Evolutionary conservation across 2,113 vertebrate genomes (phyloP).

Genomic region (Sturnus vulgaris): DNA sequence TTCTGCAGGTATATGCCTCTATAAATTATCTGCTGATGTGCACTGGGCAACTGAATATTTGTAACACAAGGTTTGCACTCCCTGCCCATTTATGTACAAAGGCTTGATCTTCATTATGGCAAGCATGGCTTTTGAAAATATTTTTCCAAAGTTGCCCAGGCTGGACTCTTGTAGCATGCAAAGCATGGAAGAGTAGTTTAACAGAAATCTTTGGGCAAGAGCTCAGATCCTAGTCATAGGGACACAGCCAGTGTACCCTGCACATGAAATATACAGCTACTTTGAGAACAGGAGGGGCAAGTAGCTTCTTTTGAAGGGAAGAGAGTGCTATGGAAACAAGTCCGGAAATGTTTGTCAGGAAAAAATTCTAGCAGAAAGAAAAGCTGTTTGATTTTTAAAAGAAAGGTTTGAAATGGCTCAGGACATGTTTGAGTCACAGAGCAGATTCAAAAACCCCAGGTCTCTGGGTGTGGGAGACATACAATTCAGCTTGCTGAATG

Average conservation of each 20-base stretch:
- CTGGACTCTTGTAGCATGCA: neutral
- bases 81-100: neutral
- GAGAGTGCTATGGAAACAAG: neutral
- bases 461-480: neutral
- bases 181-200: neutral
- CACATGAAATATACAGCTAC: neutral
- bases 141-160: neutral
- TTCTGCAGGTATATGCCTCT: neutral
- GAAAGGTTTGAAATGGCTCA: neutral
- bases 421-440: neutral
- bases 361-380: neutral
- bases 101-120: neutral
- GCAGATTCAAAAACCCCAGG: neutral
- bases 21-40: neutral
- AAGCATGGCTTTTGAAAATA: neutral
- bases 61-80: neutral
- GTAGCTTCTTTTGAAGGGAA: neutral
- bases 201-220: neutral
- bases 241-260: neutral
- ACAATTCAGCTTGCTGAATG: neutral
- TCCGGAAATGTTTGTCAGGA: neutral
- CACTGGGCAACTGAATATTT: neutral
- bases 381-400: neutral
- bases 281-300: neutral
- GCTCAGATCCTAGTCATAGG: neutral